phyloP scores from a whole-genome alignment of 2,888 invertebrate species.

The Synanthedon andrenaeformis region DNA sequence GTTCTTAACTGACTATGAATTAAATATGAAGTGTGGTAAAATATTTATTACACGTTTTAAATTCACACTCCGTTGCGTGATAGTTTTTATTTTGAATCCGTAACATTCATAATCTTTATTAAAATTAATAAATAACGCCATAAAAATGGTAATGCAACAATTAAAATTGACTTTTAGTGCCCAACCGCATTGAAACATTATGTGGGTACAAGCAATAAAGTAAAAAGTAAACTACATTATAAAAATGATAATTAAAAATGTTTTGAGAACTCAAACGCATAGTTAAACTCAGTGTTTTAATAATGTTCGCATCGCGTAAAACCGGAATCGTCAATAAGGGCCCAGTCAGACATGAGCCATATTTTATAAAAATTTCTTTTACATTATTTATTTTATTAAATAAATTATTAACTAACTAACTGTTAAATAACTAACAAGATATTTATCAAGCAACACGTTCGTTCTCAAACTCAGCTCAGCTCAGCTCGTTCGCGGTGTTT shows the following conservation, averaged over 20 bases:
- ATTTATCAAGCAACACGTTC: too few relatives aligned
- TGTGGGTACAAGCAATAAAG: constrained; percentile 45
- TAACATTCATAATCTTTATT: not conserved
- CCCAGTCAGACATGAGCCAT: too few relatives aligned
- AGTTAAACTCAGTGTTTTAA: constrained; percentile 22
- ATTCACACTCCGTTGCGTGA: not conserved
- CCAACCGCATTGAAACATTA: constrained; percentile 22
- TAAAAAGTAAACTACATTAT: constrained; percentile 19
- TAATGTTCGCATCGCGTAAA: constrained; percentile 17
- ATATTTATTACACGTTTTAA: not conserved
- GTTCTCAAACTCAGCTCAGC: too few relatives aligned
- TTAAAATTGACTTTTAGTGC: constrained; percentile 52
- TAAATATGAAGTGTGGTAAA: not conserved
- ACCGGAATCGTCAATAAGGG: constrained; percentile 23
- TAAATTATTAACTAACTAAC: too few relatives aligned
- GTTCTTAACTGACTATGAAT: not conserved
- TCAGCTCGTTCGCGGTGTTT: too few relatives aligned
- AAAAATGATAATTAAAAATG: constrained; percentile 41
- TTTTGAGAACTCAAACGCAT: constrained; percentile 39
- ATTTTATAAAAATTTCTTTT: too few relatives aligned
- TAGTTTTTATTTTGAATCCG: not conserved
- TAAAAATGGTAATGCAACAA: constrained; percentile 25
- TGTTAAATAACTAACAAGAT: too few relatives aligned
- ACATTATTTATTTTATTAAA: too few relatives aligned
- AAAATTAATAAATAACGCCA: not conserved